Base-by-base conservation (phyloP, 2,113 vertebrate species). In the Dendropsophus ebraccatus region DNA sequence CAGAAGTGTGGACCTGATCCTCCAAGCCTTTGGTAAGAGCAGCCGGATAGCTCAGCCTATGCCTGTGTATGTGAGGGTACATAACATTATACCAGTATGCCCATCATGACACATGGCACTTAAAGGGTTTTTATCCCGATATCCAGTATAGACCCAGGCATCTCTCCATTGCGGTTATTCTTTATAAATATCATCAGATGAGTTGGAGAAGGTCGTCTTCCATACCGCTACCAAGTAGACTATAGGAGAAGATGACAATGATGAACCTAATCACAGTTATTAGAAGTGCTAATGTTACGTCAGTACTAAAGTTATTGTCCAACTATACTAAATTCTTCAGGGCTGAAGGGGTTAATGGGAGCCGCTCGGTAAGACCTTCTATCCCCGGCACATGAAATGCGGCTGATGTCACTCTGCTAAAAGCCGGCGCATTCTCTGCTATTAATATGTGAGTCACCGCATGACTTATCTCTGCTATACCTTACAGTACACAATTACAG, bases 381-480 rank as follows among this genome's bases (percentile, higher is more conserved):
- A n/a, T n/a, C n/a, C n/a, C n/a, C n/a, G n/a, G 19, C 45, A 69
- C 60, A 69, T 85, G 69, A 79, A 79, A 85, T 85, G 75, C 32
- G 50, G 19, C 37, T 79, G 75, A 85, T 79, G 75, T 85, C 58
- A 85, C 49, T 78, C 62, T 79, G 75, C 75, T 85, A 85, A 85
- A 32, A 79, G 84, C 74, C 75, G 70, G 84, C 35, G 70, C 75
- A 85, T 85, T 67, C 79, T 85, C 84, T 67, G 62, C 60, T 76
- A 85, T 85, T 85, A 85, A 85, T 79, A 56, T 50, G 62, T 85
- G 84, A 85, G 45, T 85, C 84, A 85, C 79, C 41, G 4, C 41
- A 30, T 17, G 50, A 35, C 58, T 23, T 54, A 21, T 69, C 60
- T 41, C 75, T 54, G 10, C 13, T 73, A 70, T 25, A 50, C 3